Percentiles rank a stretch among this genome's conserved stretches.
Evolutionary conservation across 2,888 invertebrate genomes (phyloP).

Genomic region (Slavum lentiscoides): DNA sequence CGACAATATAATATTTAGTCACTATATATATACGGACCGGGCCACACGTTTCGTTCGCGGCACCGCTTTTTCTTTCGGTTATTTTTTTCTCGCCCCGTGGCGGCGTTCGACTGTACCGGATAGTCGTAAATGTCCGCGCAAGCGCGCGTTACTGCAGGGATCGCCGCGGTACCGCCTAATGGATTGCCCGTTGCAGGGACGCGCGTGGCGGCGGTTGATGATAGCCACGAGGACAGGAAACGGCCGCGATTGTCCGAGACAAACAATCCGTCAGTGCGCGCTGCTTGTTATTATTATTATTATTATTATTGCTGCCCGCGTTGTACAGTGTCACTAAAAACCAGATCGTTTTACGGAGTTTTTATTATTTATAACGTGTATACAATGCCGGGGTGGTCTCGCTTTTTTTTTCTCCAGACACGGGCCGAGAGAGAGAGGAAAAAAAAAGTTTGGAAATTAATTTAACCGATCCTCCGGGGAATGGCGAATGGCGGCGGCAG

Average conservation of each 20-base stretch:
- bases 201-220: conserved; percentile 30
- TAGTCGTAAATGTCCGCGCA: too few relatives aligned
- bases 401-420: conserved; percentile 19
- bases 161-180: background rate
- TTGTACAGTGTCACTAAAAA: conserved; percentile 52
- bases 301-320: background rate
- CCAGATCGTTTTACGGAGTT: conserved; percentile 44
- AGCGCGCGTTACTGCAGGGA: too few relatives aligned
- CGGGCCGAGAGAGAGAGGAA: background rate
- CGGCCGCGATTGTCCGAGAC: conserved; percentile 46
- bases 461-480: conserved; percentile 11
- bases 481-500: conserved; percentile 16
- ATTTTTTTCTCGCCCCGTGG: too few relatives aligned
- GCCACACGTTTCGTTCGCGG: too few relatives aligned
- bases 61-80: too few relatives aligned
- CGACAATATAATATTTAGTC: too few relatives aligned
- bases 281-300: background rate
- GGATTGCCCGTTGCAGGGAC: background rate
- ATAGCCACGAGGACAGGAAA: conserved; percentile 52
- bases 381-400: conserved; percentile 49
- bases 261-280: conserved; percentile 45
- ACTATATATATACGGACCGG: too few relatives aligned
- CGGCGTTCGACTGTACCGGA: too few relatives aligned
- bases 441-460: conserved; percentile 37
- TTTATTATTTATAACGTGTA: conserved; percentile 43